Conservation (phyloP, 2,113 vertebrate species). For the Labeo rohita region DNA sequence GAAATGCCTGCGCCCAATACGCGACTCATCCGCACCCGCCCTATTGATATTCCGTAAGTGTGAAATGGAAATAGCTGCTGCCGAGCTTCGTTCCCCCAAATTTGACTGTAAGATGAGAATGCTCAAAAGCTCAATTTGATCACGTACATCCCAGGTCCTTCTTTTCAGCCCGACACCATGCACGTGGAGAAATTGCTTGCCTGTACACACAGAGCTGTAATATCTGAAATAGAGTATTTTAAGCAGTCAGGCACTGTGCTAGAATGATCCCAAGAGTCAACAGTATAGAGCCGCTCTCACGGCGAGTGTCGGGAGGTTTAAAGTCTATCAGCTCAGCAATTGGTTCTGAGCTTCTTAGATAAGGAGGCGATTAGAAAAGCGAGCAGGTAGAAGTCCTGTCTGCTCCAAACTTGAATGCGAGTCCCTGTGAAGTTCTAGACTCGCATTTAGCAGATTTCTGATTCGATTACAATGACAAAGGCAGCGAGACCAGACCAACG, state of each 20-base stretch:
- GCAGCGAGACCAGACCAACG: not conserved
- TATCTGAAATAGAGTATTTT: constrained; percentile 58
- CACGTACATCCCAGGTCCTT: constrained; percentile 19
- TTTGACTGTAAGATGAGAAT: constrained; percentile 52
- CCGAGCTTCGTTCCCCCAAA: not conserved
- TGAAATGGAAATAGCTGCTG: constrained; percentile 35
- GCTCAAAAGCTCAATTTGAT: constrained; percentile 29
- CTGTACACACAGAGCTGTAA: constrained; percentile 38
- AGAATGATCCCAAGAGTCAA: constrained; percentile 55
- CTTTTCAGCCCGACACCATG: constrained; percentile 14
- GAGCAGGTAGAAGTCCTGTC: constrained; percentile 39
- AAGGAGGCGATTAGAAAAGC: constrained; percentile 57
- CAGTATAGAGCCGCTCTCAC: constrained; percentile 36
- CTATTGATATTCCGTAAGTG: constrained; percentile 42
- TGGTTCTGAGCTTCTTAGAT: constrained; percentile 54
- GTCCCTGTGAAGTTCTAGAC: not conserved
- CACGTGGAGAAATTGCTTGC: not conserved
- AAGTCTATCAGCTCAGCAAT: constrained; percentile 60
- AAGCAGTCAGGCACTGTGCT: constrained; percentile 48
- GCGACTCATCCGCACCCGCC: not conserved
- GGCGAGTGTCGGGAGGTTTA: constrained; percentile 47
- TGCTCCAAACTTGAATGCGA: constrained; percentile 9
- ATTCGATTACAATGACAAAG: constrained; percentile 14
- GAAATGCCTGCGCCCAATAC: constrained; percentile 22
- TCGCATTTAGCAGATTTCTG: not conserved